These are phyloP conservation scores for Habropoda laboriosa DNA, from an alignment of 1,140 invertebrate genomes.

Conservation along the genomic window DNA sequence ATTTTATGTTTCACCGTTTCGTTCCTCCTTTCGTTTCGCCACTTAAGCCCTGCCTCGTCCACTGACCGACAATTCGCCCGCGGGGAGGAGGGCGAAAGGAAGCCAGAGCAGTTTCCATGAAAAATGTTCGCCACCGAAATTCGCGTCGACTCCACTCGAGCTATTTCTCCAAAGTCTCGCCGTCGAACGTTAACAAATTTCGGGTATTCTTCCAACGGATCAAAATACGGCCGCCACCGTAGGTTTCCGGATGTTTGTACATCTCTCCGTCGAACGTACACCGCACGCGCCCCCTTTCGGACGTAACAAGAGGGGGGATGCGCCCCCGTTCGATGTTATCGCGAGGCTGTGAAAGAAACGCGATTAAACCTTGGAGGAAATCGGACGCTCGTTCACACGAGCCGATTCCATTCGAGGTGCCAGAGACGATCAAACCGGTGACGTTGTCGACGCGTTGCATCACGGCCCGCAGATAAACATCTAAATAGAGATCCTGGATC, in stretches of 20 bases:
- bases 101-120: too few species aligned
- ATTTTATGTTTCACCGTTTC: constrained; percentile 77
- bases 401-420: constrained; percentile 6
- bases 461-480: constrained; percentile 74
- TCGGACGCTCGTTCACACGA: constrained; percentile 53
- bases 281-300: too few species aligned
- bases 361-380: constrained; percentile 57
- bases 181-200: too few species aligned
- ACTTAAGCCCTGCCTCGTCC: constrained; percentile 57
- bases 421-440: constrained; percentile 44
- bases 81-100: too few species aligned
- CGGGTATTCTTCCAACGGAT: too few species aligned
- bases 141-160: too few species aligned
- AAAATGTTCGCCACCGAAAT: too few species aligned
- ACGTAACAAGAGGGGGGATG: too few species aligned
- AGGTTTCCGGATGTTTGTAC: too few species aligned
- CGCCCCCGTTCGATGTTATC: constrained; percentile 57
- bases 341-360: constrained; percentile 41
- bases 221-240: too few species aligned
- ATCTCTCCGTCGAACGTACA: too few species aligned
- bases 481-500: constrained; percentile 81
- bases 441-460: constrained; percentile 55
- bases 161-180: too few species aligned
- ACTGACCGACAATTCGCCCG: neutral
- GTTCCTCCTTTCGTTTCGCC: constrained; percentile 54